Conservation (phyloP, 2,797 vertebrate genomes). For the Esox lucius region DNA sequence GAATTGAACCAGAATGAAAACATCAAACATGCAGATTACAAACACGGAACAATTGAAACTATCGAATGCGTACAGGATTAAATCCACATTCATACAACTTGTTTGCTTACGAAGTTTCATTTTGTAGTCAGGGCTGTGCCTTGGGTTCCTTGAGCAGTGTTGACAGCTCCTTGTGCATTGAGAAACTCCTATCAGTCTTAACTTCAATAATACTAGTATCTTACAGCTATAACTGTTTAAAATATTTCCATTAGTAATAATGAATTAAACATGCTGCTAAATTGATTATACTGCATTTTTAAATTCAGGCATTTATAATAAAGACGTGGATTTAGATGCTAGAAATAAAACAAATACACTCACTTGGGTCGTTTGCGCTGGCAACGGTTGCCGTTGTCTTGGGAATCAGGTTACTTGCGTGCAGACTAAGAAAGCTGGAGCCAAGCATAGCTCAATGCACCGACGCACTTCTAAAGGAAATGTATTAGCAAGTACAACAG, state of each 20-base stretch:
- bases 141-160: conserved; percentile 7
- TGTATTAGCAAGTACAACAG: conserved; percentile 36
- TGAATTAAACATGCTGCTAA: conserved; percentile 2
- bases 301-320: not conserved
- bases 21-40: not conserved
- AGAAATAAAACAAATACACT: conserved; percentile 41
- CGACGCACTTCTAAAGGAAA: conserved; percentile 32
- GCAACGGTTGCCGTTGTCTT: conserved; percentile 71
- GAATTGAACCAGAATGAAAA: conserved; percentile 7
- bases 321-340: conserved; percentile 31
- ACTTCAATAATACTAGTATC: not conserved
- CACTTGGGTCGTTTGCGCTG: conserved; percentile 47
- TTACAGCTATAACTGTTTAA: not conserved
- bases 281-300: not conserved
- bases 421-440: conserved; percentile 41
- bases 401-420: conserved; percentile 56
- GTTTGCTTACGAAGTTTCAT: conserved; percentile 69
- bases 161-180: conserved; percentile 7
- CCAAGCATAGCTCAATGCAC: conserved; percentile 25
- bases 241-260: not conserved
- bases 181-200: conserved; percentile 16
- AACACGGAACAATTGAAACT: not conserved
- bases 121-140: conserved; percentile 24
- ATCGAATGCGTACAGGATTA: not conserved
- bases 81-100: not conserved